Conservation (phyloP, 2,113 vertebrate species). For the Apodemus speciosus region DNA sequence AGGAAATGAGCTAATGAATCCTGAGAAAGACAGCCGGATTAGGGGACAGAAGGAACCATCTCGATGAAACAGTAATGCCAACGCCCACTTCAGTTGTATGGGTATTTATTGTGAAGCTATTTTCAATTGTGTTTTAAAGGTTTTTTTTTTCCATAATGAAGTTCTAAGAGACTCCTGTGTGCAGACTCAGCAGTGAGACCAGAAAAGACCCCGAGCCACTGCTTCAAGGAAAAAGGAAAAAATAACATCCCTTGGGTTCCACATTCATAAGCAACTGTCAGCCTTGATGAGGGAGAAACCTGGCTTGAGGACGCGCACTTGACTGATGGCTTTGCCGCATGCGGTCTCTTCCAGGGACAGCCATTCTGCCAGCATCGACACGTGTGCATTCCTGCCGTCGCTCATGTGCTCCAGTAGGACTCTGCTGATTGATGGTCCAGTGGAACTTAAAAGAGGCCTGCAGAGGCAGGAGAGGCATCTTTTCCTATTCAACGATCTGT, state of each 20-base stretch:
- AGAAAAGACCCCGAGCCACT: background rate
- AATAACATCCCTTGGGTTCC: background rate
- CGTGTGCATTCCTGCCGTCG: slow-evolving; percentile 91
- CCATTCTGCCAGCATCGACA: slow-evolving; percentile 89
- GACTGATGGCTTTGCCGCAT: background rate
- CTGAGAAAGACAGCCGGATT: background rate
- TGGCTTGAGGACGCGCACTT: background rate
- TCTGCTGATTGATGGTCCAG: slow-evolving; percentile 90
- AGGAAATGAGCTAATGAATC: background rate
- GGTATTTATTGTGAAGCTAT: slow-evolving; percentile 33
- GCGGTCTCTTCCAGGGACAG: slow-evolving; percentile 87
- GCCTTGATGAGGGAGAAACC: background rate
- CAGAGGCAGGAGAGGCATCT: slow-evolving; percentile 95
- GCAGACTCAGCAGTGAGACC: background rate
- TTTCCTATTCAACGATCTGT: slow-evolving; percentile 94
- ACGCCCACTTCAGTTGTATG: background rate
- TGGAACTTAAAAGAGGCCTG: slow-evolving; percentile 93
- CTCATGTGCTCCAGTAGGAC: slow-evolving; percentile 88
- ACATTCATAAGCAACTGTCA: background rate
- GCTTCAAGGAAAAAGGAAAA: background rate
- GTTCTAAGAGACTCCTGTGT: background rate
- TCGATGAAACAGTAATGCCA: background rate
- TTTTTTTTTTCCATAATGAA: slow-evolving; percentile 35
- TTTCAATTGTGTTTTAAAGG: background rate
- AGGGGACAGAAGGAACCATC: background rate